Base-by-base conservation (phyloP, 2,113 vertebrate genomes). In the Erythrocercus mccallii region DNA sequence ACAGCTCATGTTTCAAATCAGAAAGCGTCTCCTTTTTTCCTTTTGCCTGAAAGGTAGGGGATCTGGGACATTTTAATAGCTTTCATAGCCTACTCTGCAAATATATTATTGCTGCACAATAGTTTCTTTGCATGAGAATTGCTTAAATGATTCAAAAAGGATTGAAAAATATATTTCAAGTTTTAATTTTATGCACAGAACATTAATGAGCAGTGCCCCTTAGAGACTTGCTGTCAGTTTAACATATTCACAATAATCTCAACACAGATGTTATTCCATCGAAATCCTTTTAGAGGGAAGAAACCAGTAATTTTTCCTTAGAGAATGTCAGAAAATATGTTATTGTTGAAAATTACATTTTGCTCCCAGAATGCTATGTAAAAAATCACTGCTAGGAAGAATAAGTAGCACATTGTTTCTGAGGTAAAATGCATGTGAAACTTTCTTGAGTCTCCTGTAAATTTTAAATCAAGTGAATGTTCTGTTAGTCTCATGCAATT, bases 181-280 rank as follows among this genome's bases (percentile, higher is more conserved):
- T 98, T 98, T 98, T 98, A 98, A 98, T 98, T 98, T 98, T 98
- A 98, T 98, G 98, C 98, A 91, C 95, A 95, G 97, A 97, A 94
- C 97, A 97, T 98, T 98, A 98, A 98, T 98, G 98, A 98, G 97
- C 48, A 48, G 94, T 95, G 97, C 61, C 97, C 98, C 97, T 97
- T 69, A 66, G 98, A 98, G 98, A 97, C 95, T 76, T 97, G 94
- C 97, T 98, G 98, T 98, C 98, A 98, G 96, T 97, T 97, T 97
- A 98, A 97, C 96, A 76, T 96, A 96, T 97, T 98, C 97, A 97
- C 97, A 97, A 97, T 97, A 97, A 96, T 97, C 96, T 98, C 96
- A 92, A 96, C 96, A 97, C 97, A 97, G 98, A 98, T 98, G 98
- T 97, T 98, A 97, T 97, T 97, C 96, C 96, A 92, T 97, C 96